phyloP scores from a whole-genome alignment of 2,113 vertebrate species.

The Heterochromis multidens region DNA sequence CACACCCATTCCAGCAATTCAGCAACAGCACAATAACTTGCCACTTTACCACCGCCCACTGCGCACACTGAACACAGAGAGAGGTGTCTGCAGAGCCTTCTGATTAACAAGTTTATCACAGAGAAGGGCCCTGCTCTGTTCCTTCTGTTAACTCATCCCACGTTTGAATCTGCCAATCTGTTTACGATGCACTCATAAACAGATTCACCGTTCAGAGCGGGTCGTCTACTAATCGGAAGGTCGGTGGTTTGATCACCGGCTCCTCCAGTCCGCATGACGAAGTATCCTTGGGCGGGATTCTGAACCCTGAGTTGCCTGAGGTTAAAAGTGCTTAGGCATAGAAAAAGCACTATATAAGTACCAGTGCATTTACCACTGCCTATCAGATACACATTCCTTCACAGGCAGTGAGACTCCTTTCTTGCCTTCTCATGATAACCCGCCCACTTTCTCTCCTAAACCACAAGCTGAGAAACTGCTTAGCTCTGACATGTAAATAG shows the following conservation, averaged over 20 bases:
- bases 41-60: background rate
- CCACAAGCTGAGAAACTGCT: background rate
- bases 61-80: background rate
- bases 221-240: background rate
- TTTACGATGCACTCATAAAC: background rate
- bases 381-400: background rate
- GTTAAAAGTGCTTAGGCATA: background rate
- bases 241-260: background rate
- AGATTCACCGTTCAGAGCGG: background rate
- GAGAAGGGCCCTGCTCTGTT: background rate
- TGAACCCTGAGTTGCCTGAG: background rate
- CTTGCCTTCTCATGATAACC: background rate
- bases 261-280: background rate
- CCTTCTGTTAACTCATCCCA: background rate
- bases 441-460: background rate
- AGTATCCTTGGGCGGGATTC: background rate
- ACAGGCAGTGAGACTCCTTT: background rate
- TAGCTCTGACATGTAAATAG: background rate
- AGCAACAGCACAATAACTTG: background rate
- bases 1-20: conserved; percentile 17
- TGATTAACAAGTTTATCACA: background rate
- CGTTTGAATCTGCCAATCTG: background rate
- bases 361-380: background rate
- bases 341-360: background rate
- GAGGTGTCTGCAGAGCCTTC: background rate